A percentile compares a stretch with the other conserved stretches of the same genome.
Conservation (phyloP, 2,797 vertebrate genomes). For the Cheirogaleus major region DNA sequence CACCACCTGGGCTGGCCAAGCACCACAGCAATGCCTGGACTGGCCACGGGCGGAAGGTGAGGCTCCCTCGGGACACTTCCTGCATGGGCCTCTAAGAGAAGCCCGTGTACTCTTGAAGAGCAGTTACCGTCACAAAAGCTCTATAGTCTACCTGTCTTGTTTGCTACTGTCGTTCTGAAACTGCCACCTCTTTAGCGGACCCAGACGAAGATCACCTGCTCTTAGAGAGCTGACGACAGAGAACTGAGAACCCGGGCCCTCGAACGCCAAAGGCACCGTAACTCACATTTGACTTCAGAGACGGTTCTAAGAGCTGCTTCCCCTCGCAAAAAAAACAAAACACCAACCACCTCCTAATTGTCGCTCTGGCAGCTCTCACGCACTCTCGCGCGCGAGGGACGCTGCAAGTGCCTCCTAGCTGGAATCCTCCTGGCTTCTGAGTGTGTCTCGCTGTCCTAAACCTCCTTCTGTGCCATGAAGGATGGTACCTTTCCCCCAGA, state of each 20-base stretch:
- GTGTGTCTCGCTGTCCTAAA: neutral
- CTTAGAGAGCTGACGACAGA: neutral
- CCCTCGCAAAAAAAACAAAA: too few relatives aligned
- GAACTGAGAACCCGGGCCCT: neutral
- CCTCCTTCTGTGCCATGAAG: neutral
- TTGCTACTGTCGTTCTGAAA: neutral
- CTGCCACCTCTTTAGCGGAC: neutral
- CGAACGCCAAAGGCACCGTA: neutral
- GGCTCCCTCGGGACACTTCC: neutral
- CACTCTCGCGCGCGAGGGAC: neutral
- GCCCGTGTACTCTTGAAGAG: neutral
- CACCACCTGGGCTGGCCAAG: neutral
- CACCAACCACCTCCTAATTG: neutral
- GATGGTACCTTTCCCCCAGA: fast-evolving
- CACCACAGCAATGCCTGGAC: neutral
- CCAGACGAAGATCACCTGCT: neutral
- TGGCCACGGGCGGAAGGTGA: neutral
- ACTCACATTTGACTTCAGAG: neutral
- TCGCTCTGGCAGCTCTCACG: neutral
- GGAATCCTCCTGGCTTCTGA: neutral
- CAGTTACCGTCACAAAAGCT: neutral
- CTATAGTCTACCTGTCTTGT: fast-evolving
- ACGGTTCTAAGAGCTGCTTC: neutral
- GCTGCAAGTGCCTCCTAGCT: neutral
- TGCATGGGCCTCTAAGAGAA: neutral